A percentile compares a stretch with the other conserved stretches of the same genome.
Evolutionary conservation across 2,888 invertebrate genomes (phyloP).

Genomic region (Sturmia bella): DNA sequence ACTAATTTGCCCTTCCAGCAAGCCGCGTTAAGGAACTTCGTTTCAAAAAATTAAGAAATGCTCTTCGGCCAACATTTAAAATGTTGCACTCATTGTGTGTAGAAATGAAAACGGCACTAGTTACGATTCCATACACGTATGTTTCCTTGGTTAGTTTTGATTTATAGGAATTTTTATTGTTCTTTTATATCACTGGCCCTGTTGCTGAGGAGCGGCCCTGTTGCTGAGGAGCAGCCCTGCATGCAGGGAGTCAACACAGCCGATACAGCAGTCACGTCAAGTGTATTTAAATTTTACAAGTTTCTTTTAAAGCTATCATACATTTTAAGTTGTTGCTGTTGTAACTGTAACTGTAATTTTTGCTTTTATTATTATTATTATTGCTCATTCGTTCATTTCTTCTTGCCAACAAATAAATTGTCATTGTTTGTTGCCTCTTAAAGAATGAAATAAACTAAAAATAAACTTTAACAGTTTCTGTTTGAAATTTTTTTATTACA

Average conservation of each 20-base stretch:
- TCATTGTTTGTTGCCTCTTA: neutral
- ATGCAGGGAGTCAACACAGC: constrained; percentile 12
- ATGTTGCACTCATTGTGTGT: neutral
- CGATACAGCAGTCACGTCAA: constrained; percentile 40
- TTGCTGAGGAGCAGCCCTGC: constrained; percentile 26
- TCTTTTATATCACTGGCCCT: constrained; percentile 30
- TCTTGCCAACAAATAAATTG: constrained; percentile 13
- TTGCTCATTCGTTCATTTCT: constrained; percentile 10
- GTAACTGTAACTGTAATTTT: neutral
- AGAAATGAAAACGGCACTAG: neutral
- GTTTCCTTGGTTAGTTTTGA: constrained; percentile 22
- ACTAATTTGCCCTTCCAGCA: too few relatives aligned
- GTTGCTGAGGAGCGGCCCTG: constrained; percentile 22
- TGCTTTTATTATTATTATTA: constrained; percentile 12
- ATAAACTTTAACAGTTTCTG: neutral
- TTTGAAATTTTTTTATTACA: constrained; percentile 1
- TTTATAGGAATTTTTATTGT: constrained; percentile 42
- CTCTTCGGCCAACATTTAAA: too few relatives aligned
- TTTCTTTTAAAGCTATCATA: constrained; percentile 13
- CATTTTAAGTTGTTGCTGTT: neutral
- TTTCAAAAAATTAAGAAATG: too few relatives aligned
- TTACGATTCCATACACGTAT: neutral
- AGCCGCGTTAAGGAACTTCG: too few relatives aligned
- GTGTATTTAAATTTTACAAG: constrained; percentile 30
- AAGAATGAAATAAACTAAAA: neutral